Percentiles rank a stretch among this genome's conserved stretches.
These are phyloP conservation scores for Apaloderma vittatum DNA, from an alignment of 2,113 vertebrate genomes.

Conservation along the genomic window DNA sequence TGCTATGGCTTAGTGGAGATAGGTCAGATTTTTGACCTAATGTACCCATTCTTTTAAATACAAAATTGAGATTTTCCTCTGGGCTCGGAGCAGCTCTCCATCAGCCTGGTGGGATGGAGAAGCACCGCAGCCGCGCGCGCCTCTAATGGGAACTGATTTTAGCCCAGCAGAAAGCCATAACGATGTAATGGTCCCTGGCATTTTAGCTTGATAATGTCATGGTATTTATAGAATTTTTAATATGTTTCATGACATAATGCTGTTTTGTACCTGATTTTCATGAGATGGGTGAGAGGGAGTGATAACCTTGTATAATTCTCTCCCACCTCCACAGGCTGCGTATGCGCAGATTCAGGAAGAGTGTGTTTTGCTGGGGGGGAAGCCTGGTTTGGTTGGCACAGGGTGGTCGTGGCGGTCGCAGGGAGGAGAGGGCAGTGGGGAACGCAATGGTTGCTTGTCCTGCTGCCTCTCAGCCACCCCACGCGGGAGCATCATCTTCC, in stretches of 20 bases:
- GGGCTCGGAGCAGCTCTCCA: fast-evolving
- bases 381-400: neutral
- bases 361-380: neutral
- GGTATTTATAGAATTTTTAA: neutral
- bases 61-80: neutral
- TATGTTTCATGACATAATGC: neutral
- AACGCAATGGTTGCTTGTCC: neutral
- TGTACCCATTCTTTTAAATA: neutral
- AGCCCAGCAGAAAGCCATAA: neutral
- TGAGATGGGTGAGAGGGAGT: neutral
- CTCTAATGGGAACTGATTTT: neutral
- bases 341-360: fast-evolving
- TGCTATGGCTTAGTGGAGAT: neutral
- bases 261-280: neutral
- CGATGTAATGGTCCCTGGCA: neutral
- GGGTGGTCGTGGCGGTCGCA: neutral
- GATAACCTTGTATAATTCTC: neutral
- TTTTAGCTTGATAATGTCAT: neutral
- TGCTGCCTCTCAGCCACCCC: neutral
- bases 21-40: neutral
- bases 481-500: neutral
- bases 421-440: neutral
- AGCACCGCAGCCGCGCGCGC: fast-evolving
- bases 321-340: neutral
- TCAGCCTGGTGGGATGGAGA: fast-evolving